Percentiles rank a stretch among this genome's conserved stretches.
These are phyloP conservation scores for Caenorhabditis auriculariae DNA, from an alignment of 2,888 invertebrate genomes.

Conservation along the genomic window DNA sequence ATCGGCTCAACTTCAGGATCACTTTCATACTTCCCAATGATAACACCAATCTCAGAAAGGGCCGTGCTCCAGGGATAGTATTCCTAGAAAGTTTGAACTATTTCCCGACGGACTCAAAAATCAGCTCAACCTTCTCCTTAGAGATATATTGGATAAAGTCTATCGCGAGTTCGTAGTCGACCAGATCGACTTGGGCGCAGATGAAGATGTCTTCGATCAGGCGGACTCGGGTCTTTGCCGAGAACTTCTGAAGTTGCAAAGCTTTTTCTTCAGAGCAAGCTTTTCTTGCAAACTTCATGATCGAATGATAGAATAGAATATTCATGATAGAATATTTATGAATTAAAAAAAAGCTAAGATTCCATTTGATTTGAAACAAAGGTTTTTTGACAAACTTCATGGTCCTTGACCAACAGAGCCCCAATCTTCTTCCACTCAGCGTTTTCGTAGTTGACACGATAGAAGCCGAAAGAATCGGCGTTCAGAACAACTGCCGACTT, in stretches of 20 bases:
- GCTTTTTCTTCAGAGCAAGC: too few species aligned
- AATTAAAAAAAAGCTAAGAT: too few species aligned
- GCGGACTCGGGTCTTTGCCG: conserved; percentile 29
- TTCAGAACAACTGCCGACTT: conserved; percentile 3
- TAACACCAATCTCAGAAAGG: too few species aligned
- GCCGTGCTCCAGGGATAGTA: too few species aligned
- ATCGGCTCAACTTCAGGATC: too few species aligned
- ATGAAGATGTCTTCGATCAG: conserved; percentile 41
- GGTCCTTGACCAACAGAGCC: conserved; percentile 37
- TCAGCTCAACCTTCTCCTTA: conserved; percentile 31
- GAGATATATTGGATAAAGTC: conserved; percentile 25
- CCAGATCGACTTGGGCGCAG: conserved; percentile 24
- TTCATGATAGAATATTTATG: too few species aligned
- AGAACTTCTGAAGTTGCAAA: conserved; percentile 18
- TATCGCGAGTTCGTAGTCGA: conserved; percentile 32
- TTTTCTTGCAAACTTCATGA: conserved; percentile 31
- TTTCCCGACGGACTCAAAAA: too few species aligned
- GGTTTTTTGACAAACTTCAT: too few species aligned
- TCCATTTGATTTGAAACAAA: too few species aligned
- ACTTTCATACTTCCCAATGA: too few species aligned
- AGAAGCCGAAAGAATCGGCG: conserved; percentile 4
- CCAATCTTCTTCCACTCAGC: conserved; percentile 10
- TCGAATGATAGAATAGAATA: too few species aligned
- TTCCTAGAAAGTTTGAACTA: too few species aligned
- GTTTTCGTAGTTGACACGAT: conserved; percentile 3